phyloP scores from a whole-genome alignment of 2,797 vertebrate species.

The Cynodonichthys magdalenae region DNA sequence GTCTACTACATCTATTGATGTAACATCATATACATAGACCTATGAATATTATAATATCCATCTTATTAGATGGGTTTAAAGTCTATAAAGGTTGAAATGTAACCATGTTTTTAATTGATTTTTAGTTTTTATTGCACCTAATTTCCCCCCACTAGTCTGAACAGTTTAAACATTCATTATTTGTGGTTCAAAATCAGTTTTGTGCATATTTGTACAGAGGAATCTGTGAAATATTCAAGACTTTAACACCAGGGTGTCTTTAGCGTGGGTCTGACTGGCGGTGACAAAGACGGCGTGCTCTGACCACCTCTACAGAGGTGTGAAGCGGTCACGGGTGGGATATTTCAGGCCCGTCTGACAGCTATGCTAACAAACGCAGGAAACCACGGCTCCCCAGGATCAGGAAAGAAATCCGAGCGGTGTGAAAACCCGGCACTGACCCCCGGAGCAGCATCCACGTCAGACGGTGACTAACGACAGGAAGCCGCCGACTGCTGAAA shows the following conservation, averaged over 20 bases:
- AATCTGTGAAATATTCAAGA: conserved; percentile 26
- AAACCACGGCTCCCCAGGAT: conserved; percentile 54
- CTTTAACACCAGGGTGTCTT: conserved; percentile 23
- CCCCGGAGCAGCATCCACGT: conserved; percentile 13
- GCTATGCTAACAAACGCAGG: conserved; percentile 67
- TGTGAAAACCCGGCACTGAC: conserved; percentile 14
- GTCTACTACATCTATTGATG: too few relatives aligned
- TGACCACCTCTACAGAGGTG: conserved; percentile 37
- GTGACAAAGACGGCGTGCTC: conserved; percentile 36
- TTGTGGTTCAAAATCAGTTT: neutral
- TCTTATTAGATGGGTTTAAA: too few relatives aligned
- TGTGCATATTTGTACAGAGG: conserved; percentile 12
- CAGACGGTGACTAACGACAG: conserved; percentile 71
- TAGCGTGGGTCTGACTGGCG: conserved; percentile 23
- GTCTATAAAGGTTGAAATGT: too few relatives aligned
- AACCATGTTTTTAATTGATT: neutral
- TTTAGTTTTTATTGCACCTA: neutral
- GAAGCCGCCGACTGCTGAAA: conserved; percentile 44
- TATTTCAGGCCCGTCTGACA: conserved; percentile 47
- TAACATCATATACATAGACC: too few relatives aligned
- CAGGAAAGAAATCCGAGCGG: conserved; percentile 23
- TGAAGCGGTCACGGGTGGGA: conserved; percentile 58
- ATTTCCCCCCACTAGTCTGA: neutral
- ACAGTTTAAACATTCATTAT: too few relatives aligned
- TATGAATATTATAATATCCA: too few relatives aligned